Evolutionary conservation across 37 sponge, comb jelly and placozoan genomes (phyloP).

Genomic region (Theonella swinhoei): DNA sequence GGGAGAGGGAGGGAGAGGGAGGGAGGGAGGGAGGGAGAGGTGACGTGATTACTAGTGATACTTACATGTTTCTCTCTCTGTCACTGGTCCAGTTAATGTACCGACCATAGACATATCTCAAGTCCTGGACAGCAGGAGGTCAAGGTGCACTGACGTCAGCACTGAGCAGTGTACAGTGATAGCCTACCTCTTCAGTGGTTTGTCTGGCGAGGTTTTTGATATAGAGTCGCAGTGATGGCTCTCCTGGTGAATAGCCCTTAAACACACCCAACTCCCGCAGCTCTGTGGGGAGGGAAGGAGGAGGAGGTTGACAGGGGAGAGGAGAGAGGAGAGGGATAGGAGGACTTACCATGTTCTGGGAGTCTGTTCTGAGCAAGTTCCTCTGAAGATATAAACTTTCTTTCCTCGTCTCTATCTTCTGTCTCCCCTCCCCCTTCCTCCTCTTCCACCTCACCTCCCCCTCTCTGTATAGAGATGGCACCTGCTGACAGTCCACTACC

Average conservation of each 20-base stretch:
- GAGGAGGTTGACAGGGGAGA: too few species aligned
- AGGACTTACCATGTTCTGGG: conserved; percentile 12
- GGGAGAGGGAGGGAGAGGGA: too few species aligned
- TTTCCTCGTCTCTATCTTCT: conserved; percentile 8
- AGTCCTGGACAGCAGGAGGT: conserved; percentile 49
- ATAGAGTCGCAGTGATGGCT: conserved; percentile 85
- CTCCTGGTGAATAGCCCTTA: conserved; percentile 65
- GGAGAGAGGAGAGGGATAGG: too few species aligned
- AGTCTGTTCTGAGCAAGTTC: conserved; percentile 9
- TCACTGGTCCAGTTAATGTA: conserved; percentile 65
- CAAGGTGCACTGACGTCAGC: not conserved
- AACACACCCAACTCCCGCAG: conserved; percentile 50
- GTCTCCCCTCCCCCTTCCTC: not conserved
- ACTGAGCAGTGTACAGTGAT: not conserved
- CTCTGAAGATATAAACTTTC: not conserved
- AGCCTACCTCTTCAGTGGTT: conserved; percentile 56
- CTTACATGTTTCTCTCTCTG: conserved; percentile 51
- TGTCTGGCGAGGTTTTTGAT: conserved; percentile 90
- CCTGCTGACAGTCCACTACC: too few species aligned
- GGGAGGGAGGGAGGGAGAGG: too few species aligned
- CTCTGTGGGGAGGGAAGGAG: conserved; percentile 44
- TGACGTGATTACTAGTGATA: conserved; percentile 7
- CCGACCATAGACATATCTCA: conserved; percentile 75
- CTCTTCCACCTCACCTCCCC: not conserved
- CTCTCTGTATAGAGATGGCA: not conserved